These are phyloP conservation scores for Alectoris magna DNA, from an alignment of 2,797 vertebrate species.

Conservation along the genomic window DNA sequence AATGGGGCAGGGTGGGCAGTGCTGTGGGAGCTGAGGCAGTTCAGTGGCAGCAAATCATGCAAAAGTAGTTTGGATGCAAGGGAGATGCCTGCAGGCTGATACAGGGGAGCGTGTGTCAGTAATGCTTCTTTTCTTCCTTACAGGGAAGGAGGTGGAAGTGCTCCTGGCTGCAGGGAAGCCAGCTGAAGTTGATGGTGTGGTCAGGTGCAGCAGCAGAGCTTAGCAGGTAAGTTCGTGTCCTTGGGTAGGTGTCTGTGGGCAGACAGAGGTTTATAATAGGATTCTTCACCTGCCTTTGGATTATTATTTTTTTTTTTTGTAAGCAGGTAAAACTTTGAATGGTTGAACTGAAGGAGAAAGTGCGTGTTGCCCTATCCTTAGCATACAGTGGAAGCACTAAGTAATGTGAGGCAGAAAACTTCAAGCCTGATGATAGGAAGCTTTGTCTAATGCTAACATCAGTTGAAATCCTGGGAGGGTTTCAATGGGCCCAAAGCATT, in stretches of 20 bases:
- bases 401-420: neutral
- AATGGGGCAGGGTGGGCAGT: neutral
- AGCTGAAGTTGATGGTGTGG: neutral
- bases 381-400: too few species aligned
- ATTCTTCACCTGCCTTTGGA: neutral
- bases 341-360: neutral
- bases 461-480: neutral
- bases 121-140: neutral
- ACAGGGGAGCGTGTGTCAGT: neutral
- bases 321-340: neutral
- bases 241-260: neutral
- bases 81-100: neutral
- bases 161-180: neutral
- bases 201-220: neutral
- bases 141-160: rapidly evolving
- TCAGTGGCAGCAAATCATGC: neutral
- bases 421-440: neutral
- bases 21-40: neutral
- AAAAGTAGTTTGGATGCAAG: neutral
- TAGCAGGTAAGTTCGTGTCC: neutral
- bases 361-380: neutral
- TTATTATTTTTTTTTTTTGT: neutral
- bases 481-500: neutral
- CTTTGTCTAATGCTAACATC: neutral
- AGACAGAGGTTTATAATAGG: neutral